Percentiles rank a stretch among this genome's conserved stretches.
Conservation (phyloP, 2,888 invertebrate genomes). For the Drosophila mimetica region DNA sequence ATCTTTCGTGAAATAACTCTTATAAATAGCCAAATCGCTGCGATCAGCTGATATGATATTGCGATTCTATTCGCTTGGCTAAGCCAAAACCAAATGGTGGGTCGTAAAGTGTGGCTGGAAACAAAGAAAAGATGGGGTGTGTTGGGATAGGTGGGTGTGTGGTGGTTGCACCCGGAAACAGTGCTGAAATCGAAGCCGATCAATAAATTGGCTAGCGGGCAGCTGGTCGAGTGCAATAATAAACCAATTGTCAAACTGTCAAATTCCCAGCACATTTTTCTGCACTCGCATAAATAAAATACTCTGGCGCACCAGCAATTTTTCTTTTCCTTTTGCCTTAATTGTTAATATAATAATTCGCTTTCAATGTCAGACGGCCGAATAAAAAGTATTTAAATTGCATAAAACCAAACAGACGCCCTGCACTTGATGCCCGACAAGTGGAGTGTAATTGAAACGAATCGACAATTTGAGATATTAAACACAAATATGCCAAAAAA, state of each 20-base stretch:
- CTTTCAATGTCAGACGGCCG: constrained; percentile 56
- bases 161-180: constrained; percentile 46
- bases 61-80: constrained; percentile 1
- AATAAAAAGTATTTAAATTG: constrained; percentile 43
- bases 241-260: constrained; percentile 63
- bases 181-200: constrained; percentile 29
- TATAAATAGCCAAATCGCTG: constrained; percentile 56
- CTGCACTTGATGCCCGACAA: constrained; percentile 56
- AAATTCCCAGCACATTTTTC: constrained; percentile 58
- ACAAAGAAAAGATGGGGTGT: constrained; percentile 25
- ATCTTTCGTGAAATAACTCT: constrained; percentile 53
- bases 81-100: constrained; percentile 7
- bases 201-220: constrained; percentile 52
- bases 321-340: constrained; percentile 18
- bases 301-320: constrained; percentile 35
- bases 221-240: constrained; percentile 37
- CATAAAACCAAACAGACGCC: constrained; percentile 47
- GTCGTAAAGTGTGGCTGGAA: constrained; percentile 19
- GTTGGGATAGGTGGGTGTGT: background rate
- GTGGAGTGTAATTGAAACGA: constrained; percentile 59
- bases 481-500: constrained; percentile 63
- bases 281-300: constrained; percentile 47
- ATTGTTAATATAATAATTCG: constrained; percentile 50
- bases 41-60: constrained; percentile 25
- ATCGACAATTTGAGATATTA: constrained; percentile 56